A percentile compares a stretch with the other conserved stretches of the same genome.
phyloP scores from a whole-genome alignment of 2,113 vertebrate genomes.

The Ciconia boyciana region DNA sequence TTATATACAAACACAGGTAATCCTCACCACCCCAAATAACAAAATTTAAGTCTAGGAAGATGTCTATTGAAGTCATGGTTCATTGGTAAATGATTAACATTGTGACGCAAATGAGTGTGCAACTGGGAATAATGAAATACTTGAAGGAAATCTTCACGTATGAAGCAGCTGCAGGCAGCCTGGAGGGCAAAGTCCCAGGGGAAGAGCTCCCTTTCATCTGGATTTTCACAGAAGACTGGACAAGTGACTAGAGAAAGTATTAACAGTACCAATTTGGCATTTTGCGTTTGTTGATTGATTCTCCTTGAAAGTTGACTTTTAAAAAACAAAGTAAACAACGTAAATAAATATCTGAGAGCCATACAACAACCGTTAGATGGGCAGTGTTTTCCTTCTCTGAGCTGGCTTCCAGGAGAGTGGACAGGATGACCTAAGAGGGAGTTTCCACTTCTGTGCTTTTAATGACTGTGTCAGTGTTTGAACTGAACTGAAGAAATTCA shows the following conservation, averaged over 20 bases:
- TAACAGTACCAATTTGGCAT: not conserved
- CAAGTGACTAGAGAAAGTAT: not conserved
- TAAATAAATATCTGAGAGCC: not conserved
- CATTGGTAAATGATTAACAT: not conserved
- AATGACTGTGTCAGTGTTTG: not conserved
- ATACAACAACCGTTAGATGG: not conserved
- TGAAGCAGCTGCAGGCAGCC: not conserved
- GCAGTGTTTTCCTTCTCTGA: not conserved
- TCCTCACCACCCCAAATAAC: not conserved
- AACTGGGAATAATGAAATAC: not conserved
- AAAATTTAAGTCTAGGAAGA: not conserved
- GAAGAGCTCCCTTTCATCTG: not conserved
- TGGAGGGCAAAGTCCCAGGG: not conserved
- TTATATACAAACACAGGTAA: not conserved
- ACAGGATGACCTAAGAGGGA: not conserved
- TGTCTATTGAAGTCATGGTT: not conserved
- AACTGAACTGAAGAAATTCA: not conserved
- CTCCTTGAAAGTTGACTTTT: not conserved
- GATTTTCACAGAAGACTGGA: not conserved
- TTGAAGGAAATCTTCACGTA: not conserved
- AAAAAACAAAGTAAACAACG: not conserved
- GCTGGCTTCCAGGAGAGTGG: not conserved
- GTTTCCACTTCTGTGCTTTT: not conserved
- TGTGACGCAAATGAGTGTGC: not conserved
- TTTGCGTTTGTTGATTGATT: accelerated